phyloP scores from a whole-genome alignment of 2,797 vertebrate genomes.

The Taenioides sp. region DNA sequence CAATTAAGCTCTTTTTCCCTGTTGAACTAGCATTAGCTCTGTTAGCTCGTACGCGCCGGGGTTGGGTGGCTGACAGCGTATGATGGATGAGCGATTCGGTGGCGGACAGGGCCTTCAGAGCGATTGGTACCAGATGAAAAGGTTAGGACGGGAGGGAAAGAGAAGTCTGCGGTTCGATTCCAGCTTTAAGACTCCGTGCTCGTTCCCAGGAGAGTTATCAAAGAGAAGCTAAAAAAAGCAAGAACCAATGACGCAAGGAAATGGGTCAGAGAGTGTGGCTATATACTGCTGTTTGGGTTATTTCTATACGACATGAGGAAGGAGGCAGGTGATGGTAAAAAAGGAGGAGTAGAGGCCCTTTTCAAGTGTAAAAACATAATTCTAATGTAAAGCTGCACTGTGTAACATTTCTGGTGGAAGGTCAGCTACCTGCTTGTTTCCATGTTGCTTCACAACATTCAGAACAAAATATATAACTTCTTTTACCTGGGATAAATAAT shows the following conservation, averaged over 20 bases:
- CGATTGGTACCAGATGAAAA: slow-evolving; percentile 85
- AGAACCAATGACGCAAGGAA: slow-evolving; percentile 16
- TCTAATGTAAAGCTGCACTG: too few species aligned
- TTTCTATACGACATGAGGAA: not conserved
- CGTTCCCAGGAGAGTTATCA: slow-evolving; percentile 47
- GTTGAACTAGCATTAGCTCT: slow-evolving; percentile 74
- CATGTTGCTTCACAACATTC: too few species aligned
- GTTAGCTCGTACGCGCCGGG: slow-evolving; percentile 62
- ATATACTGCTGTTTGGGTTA: not conserved
- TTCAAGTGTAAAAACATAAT: too few species aligned
- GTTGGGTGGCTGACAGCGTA: slow-evolving; percentile 74
- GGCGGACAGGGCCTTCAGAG: slow-evolving; percentile 67
- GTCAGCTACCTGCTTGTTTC: too few species aligned
- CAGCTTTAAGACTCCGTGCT: slow-evolving; percentile 55
- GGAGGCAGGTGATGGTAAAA: too few species aligned
- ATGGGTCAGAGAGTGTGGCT: not conserved
- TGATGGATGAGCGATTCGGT: slow-evolving; percentile 81
- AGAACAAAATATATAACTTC: too few species aligned
- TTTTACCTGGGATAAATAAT: too few species aligned
- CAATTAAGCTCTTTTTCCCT: slow-evolving; percentile 76
- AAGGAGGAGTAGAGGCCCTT: too few species aligned
- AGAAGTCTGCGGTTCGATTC: slow-evolving; percentile 61
- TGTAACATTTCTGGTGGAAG: too few species aligned
- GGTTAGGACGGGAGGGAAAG: slow-evolving; percentile 66
- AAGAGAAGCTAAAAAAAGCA: slow-evolving; percentile 47